A percentile compares a stretch with the other conserved stretches of the same genome.
Conservation (phyloP, 2,888 invertebrate genomes). For the Octonoba sinensis region DNA sequence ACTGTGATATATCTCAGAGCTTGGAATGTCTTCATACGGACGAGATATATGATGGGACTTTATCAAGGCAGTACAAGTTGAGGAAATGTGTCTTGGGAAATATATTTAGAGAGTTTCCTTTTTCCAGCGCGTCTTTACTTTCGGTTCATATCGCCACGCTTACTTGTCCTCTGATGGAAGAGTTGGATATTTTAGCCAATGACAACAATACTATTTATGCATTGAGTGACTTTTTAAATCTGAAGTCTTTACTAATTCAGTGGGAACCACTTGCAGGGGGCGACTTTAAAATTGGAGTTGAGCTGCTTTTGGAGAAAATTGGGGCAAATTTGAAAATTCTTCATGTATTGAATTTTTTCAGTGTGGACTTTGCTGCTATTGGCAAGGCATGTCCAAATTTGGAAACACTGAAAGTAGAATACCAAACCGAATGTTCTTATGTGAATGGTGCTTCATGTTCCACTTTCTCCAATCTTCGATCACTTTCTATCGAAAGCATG, state of each 20-base stretch:
- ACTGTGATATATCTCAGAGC: constrained; percentile 25
- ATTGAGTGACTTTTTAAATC: constrained; percentile 36
- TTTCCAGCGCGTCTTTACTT: constrained; percentile 5
- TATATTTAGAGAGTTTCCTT: not conserved
- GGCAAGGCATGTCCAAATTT: constrained; percentile 27
- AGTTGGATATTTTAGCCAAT: constrained; percentile 26
- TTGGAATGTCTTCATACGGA: constrained; percentile 26
- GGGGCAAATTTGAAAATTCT: constrained; percentile 33
- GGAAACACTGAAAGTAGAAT: constrained; percentile 35
- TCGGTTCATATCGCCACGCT: constrained; percentile 36
- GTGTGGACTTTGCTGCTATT: constrained; percentile 45
- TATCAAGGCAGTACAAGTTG: constrained; percentile 30
- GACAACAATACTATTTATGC: constrained; percentile 46
- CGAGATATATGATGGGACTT: constrained; percentile 29
- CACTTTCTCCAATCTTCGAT: constrained; percentile 21
- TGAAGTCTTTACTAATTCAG: constrained; percentile 38
- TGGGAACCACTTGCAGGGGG: constrained; percentile 41
- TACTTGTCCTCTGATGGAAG: constrained; percentile 43
- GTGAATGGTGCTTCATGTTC: not conserved
- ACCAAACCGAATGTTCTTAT: constrained; percentile 12
- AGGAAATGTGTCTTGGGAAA: constrained; percentile 32
- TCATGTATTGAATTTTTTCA: constrained; percentile 30
- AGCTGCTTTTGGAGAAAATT: constrained; percentile 29
- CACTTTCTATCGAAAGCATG: constrained; percentile 26
- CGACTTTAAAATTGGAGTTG: constrained; percentile 36